Evolutionary conservation across 1,140 invertebrate species (phyloP), one percentile per base, ranked within the genome.

Genomic region (Drosophila littoralis): DNA sequence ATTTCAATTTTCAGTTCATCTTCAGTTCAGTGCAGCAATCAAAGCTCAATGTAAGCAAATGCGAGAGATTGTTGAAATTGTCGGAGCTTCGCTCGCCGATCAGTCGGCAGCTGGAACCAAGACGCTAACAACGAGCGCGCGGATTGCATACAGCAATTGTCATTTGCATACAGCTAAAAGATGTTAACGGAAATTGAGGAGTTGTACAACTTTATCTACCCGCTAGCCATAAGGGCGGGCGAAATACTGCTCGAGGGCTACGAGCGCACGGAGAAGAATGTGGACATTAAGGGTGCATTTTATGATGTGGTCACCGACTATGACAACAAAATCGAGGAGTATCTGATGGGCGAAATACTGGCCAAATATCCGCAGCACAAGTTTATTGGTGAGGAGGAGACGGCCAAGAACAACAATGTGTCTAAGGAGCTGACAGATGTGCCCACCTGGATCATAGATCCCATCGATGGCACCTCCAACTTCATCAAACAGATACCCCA

Each of bases 361-460:
- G 82, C 93, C 38, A 93, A 94, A 72, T 98, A 95, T 91, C 96
- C 96, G 6, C 91, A 92, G 42, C 97, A 98, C 90, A 96, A 97
- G 89, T 97, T 97, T 90, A 97, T 98, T 71, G 97, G 96, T 1
- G 97, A 98, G 91, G 97, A 98, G 92, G 94, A 95, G 4, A 94
- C 93, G 2, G 94, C 95, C 17, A 94, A 93, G 32, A 94, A 94
- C 54, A 93, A 94, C 43, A 93, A 94, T 40, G 93, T 94, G 2
- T 86, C 93, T 59, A 94, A 94, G 38, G 93, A 94, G 46, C 92
- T 97, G 33, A 97, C 96, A 6, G 94, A 97, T 86, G 94, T 94
- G 22, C 97, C 97, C 12, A 98, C 97, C 7, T 98, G 97, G 97
- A 97, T 98, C 63, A 97, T 98, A 71, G 97, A 96, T 91, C 95